Evolutionary conservation across 2,797 vertebrate genomes (phyloP).

Genomic region (Tauraco hartlaubi): DNA sequence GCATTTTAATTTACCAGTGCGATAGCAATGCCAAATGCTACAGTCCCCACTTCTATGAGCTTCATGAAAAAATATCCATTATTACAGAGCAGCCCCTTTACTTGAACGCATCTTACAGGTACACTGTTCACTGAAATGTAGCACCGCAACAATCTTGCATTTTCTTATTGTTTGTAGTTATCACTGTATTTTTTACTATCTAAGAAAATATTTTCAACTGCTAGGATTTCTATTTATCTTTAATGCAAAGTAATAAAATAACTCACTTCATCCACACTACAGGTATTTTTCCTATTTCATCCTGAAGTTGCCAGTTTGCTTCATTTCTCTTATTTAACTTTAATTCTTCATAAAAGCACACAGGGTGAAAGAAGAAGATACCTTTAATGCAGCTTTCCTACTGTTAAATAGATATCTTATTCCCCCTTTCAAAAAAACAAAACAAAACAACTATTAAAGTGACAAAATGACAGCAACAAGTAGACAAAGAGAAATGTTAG

Average conservation of each 20-base stretch:
- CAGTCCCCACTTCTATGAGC: background rate
- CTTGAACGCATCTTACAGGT: background rate
- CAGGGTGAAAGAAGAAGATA: slow-evolving; percentile 66
- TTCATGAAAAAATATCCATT: background rate
- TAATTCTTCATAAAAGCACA: slow-evolving; percentile 63
- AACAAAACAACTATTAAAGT: slow-evolving; percentile 54
- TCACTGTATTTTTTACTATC: background rate
- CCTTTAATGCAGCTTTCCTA: slow-evolving; percentile 79
- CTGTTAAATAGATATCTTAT: slow-evolving; percentile 70
- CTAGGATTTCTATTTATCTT: background rate
- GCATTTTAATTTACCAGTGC: background rate
- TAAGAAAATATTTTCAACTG: background rate
- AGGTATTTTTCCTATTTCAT: background rate
- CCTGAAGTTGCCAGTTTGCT: background rate
- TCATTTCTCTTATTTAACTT: background rate
- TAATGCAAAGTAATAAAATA: slow-evolving; percentile 19
- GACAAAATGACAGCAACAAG: slow-evolving; percentile 65
- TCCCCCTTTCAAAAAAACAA: slow-evolving; percentile 38
- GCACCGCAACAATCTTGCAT: background rate
- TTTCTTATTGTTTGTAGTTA: background rate
- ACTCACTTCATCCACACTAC: background rate
- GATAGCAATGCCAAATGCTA: background rate
- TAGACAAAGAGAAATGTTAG: slow-evolving; percentile 57
- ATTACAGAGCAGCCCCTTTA: background rate
- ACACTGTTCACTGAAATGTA: background rate